These are phyloP conservation scores for Thymelicus sylvestris DNA, from an alignment of 2,888 invertebrate genomes.

Conservation along the genomic window DNA sequence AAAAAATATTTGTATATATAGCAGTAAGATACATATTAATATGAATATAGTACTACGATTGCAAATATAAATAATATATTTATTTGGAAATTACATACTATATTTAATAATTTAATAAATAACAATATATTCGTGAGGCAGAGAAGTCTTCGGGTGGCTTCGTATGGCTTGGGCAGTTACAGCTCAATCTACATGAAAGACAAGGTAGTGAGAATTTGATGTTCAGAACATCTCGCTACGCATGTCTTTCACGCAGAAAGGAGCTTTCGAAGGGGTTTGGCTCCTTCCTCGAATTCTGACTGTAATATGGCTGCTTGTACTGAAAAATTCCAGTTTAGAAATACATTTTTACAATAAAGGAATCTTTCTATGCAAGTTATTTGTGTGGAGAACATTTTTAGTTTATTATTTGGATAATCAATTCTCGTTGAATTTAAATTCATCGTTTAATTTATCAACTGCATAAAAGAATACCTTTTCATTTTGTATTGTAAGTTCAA, in stretches of 20 bases:
- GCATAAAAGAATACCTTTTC: conserved; percentile 24
- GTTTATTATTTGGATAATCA: background rate
- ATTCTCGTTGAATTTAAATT: no score
- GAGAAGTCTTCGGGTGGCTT: conserved; percentile 24
- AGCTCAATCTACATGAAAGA: conserved; percentile 95
- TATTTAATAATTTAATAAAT: background rate
- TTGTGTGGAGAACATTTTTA: background rate
- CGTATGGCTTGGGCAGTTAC: conserved; percentile 41
- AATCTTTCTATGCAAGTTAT: conserved; percentile 21
- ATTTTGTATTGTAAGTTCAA: conserved; percentile 8
- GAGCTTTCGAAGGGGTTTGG: conserved; percentile 53
- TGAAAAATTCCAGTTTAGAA: conserved; percentile 26
- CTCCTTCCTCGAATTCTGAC: conserved; percentile 30
- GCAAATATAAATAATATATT: conserved; percentile 10
- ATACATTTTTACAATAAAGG: conserved; percentile 13
- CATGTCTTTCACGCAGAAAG: conserved; percentile 96
- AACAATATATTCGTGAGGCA: background rate
- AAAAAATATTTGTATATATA: background rate
- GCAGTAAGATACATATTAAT: background rate
- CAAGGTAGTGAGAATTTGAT: conserved; percentile 96
- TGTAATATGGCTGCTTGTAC: conserved; percentile 18
- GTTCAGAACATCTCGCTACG: conserved; percentile 96
- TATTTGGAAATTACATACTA: background rate
- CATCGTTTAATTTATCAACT: background rate
- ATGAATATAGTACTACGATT: background rate